phyloP scores from a whole-genome alignment of 64 coral and sea anemone genomes.

The Dendrophyllia cribrosa region DNA sequence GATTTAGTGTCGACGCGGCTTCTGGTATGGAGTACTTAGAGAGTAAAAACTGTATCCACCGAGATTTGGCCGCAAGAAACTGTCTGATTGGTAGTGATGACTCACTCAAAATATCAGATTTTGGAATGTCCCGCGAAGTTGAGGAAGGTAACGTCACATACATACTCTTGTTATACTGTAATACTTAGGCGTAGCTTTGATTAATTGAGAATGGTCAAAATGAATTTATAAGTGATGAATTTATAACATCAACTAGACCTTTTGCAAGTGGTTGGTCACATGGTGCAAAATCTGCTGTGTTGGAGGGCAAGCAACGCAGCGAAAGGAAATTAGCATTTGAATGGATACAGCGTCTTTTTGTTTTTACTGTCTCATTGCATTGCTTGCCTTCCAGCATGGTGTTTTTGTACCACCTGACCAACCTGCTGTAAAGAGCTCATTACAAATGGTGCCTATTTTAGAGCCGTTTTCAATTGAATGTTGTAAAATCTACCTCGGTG shows the following conservation, averaged over 20 bases:
- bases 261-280: too few species aligned
- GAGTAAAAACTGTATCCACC: conserved; percentile 84
- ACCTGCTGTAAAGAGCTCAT: too few species aligned
- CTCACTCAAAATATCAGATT: conserved; percentile 95
- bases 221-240: too few species aligned
- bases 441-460: too few species aligned
- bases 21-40: conserved; percentile 91
- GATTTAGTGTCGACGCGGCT: conserved; percentile 78
- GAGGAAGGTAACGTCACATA: conserved; percentile 75
- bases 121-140: conserved; percentile 96
- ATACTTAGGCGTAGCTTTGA: neutral
- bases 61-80: conserved; percentile 93
- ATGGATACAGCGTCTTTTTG: neutral
- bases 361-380: too few species aligned
- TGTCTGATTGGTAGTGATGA: conserved; percentile 86
- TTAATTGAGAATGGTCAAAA: too few species aligned
- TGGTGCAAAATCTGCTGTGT: too few species aligned
- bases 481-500: too few species aligned
- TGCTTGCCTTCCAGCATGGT: too few species aligned
- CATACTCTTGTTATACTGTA: neutral
- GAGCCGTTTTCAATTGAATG: too few species aligned
- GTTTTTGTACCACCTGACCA: too few species aligned
- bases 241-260: too few species aligned
- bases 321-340: neutral
- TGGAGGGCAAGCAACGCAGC: neutral